A percentile compares a stretch with the other conserved stretches of the same genome.
Evolutionary conservation across 2,888 invertebrate species (phyloP).

Genomic region (Chalcis sispes): DNA sequence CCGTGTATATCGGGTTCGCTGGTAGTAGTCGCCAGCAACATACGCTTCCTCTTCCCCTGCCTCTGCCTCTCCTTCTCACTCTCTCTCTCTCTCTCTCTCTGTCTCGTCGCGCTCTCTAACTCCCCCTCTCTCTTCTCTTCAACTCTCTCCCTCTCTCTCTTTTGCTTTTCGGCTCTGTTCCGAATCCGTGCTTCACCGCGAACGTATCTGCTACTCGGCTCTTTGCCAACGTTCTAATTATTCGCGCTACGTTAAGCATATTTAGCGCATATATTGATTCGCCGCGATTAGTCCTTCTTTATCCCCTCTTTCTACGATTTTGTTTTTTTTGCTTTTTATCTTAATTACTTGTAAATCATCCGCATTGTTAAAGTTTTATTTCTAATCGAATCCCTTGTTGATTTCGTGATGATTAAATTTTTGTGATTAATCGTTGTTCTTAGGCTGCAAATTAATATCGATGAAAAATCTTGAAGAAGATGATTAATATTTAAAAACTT

Average conservation of each 20-base stretch:
- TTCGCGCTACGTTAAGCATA: conserved; percentile 72
- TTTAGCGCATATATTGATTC: conserved; percentile 68
- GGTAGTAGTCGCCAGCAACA: too few species aligned
- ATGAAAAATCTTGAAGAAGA: too few species aligned
- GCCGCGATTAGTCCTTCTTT: conserved; percentile 29
- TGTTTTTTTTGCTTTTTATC: neutral
- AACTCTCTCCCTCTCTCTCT: too few species aligned
- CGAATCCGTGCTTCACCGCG: conserved; percentile 53
- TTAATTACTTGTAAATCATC: conserved; percentile 8
- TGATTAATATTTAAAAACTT: too few species aligned
- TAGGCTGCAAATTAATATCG: too few species aligned
- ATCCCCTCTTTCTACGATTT: neutral
- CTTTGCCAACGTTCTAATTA: conserved; percentile 73
- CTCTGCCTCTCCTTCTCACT: neutral
- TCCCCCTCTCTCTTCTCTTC: neutral
- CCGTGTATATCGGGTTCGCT: neutral
- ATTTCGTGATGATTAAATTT: too few species aligned
- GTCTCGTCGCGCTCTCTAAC: neutral
- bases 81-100: neutral
- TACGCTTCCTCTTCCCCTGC: too few species aligned
- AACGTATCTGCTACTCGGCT: conserved; percentile 65
- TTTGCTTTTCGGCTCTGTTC: neutral
- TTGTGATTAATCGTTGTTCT: too few species aligned
- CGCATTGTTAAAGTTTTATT: neutral
- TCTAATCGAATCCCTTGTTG: too few species aligned